A percentile compares a stretch with the other conserved stretches of the same genome.
These are phyloP conservation scores for Irena cyanogastra DNA, from an alignment of 2,113 vertebrate species.

Conservation along the genomic window DNA sequence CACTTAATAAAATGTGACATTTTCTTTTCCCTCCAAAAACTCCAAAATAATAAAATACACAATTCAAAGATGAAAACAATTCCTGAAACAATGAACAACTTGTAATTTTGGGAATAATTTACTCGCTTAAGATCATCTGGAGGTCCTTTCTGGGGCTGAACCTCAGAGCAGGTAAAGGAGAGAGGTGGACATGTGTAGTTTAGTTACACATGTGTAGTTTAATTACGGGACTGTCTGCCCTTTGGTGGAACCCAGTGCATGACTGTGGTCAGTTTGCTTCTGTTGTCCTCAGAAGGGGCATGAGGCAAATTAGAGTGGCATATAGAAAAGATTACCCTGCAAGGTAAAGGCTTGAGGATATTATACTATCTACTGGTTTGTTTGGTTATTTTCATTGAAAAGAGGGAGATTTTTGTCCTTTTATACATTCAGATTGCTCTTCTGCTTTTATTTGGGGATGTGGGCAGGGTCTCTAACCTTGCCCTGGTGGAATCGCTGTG, in stretches of 20 bases:
- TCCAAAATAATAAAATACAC: not conserved
- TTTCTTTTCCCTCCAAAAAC: not conserved
- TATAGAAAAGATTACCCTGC: not conserved
- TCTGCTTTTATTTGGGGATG: rapidly evolving
- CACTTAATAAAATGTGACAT: not conserved
- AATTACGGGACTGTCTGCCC: not conserved
- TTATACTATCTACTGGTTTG: too few relatives aligned
- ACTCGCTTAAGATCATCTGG: not conserved
- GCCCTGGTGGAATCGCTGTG: not conserved
- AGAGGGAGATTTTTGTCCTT: not conserved
- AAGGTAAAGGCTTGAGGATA: not conserved
- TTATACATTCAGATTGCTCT: not conserved
- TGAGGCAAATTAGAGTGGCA: not conserved
- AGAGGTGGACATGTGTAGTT: not conserved
- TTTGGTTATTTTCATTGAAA: not conserved
- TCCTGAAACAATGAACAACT: not conserved
- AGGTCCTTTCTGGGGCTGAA: not conserved
- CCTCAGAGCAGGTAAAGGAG: not conserved
- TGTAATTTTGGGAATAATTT: not conserved
- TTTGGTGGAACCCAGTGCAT: not conserved
- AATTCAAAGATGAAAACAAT: not conserved
- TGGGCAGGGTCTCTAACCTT: not conserved
- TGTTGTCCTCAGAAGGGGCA: not conserved
- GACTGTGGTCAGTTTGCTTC: not conserved
- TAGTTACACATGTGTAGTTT: not conserved